These are phyloP conservation scores for Xiphophorus maculatus DNA, from an alignment of 2,113 vertebrate genomes.

Conservation along the genomic window DNA sequence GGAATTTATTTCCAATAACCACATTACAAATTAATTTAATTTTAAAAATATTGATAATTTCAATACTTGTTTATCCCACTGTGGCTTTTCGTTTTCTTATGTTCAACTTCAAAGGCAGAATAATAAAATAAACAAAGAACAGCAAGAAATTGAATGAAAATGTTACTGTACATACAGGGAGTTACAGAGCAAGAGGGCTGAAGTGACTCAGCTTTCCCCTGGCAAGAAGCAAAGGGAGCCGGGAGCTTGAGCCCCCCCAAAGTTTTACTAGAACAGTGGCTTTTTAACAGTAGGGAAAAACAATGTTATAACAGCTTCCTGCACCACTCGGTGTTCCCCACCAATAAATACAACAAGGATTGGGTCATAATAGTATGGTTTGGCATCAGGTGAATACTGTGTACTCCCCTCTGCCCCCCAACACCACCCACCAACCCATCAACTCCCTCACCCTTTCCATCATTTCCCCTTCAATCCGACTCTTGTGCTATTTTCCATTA, in stretches of 20 bases:
- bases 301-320: constrained; percentile 79
- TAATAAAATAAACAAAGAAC: constrained; percentile 25
- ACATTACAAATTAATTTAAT: constrained; percentile 8
- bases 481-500: constrained; percentile 62
- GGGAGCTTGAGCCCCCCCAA: constrained; percentile 72
- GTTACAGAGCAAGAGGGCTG: constrained; percentile 57
- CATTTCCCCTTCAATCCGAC: not conserved
- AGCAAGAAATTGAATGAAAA: constrained; percentile 31
- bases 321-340: constrained; percentile 74
- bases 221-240: constrained; percentile 73
- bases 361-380: constrained; percentile 69
- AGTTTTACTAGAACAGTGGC: constrained; percentile 81
- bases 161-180: constrained; percentile 42
- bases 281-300: constrained; percentile 80
- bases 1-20: no score
- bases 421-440: constrained; percentile 2
- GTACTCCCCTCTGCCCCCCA: not conserved
- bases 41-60: not conserved
- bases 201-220: constrained; percentile 83
- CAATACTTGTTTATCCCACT: not conserved
- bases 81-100: not conserved
- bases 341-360: constrained; percentile 71
- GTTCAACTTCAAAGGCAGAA: constrained; percentile 3
- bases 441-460: constrained; percentile 15
- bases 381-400: constrained; percentile 73